Evolutionary conservation across 1,140 invertebrate species (phyloP).

Genomic region (Zaprionus camerounensis): DNA sequence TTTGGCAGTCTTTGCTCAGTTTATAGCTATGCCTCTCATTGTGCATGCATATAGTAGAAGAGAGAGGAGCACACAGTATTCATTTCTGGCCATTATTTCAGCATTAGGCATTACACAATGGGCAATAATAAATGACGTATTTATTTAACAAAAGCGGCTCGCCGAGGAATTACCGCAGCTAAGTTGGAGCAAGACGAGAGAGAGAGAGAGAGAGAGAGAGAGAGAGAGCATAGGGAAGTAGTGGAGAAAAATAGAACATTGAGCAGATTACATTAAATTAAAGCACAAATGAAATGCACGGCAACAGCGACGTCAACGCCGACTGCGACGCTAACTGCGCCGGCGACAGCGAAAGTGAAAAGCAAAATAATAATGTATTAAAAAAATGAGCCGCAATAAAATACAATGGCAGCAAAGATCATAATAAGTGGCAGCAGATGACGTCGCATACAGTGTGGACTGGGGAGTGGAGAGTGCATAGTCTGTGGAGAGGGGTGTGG

Average conservation of each 20-base stretch:
- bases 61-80: not conserved
- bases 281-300: constrained; percentile 61
- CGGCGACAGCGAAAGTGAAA: constrained; percentile 24
- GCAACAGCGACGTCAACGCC: constrained; percentile 7
- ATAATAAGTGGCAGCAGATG: constrained; percentile 41
- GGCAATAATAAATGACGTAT: constrained; percentile 46
- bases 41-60: not conserved
- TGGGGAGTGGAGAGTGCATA: not conserved
- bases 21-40: not conserved
- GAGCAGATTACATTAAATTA: constrained; percentile 64
- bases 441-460: not conserved
- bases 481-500: too few relatives aligned
- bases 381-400: constrained; percentile 62
- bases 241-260: constrained; percentile 49
- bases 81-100: constrained; percentile 24
- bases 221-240: not conserved
- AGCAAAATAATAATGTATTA: constrained; percentile 43
- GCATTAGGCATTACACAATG: constrained; percentile 37
- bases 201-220: not conserved
- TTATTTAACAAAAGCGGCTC: constrained; percentile 42
- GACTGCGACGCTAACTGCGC: constrained; percentile 5
- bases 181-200: not conserved
- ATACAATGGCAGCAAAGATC: constrained; percentile 62
- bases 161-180: constrained; percentile 38
- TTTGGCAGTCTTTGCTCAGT: not conserved